Evolutionary conservation across 2,888 invertebrate genomes (phyloP).

Genomic region (Laspeyria flexula): DNA sequence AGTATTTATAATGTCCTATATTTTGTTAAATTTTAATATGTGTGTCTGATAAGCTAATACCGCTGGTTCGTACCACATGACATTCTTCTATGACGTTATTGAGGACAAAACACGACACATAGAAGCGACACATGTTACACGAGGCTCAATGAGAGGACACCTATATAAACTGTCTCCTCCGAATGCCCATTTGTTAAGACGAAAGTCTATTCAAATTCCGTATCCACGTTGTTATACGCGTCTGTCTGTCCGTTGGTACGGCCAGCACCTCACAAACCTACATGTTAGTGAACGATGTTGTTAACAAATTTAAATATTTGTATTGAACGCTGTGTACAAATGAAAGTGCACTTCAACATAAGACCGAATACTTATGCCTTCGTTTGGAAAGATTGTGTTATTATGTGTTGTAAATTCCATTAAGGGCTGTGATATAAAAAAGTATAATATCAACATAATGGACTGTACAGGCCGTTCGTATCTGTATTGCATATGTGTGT

Average conservation of each 20-base stretch:
- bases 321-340: slow-evolving; percentile 85
- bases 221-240: slow-evolving; percentile 33
- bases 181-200: slow-evolving; percentile 23
- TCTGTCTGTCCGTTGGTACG: slow-evolving; percentile 58
- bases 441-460: slow-evolving; percentile 87
- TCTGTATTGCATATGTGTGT: slow-evolving; percentile 76
- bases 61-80: slow-evolving; percentile 68
- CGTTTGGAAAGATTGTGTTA: slow-evolving; percentile 79
- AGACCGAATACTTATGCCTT: slow-evolving; percentile 77
- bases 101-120: slow-evolving; percentile 33
- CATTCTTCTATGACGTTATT: slow-evolving; percentile 44
- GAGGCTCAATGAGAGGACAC: slow-evolving; percentile 22
- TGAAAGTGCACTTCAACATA: slow-evolving; percentile 83
- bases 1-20: slow-evolving; percentile 78
- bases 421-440: slow-evolving; percentile 92
- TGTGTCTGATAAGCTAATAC: slow-evolving; percentile 73
- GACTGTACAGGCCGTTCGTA: slow-evolving; percentile 90
- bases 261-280: slow-evolving; percentile 61
- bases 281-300: slow-evolving; percentile 75
- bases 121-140: slow-evolving; percentile 28
- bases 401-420: slow-evolving; percentile 89
- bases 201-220: slow-evolving; percentile 20
- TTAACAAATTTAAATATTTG: slow-evolving; percentile 77
- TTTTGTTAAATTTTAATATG: slow-evolving; percentile 83
- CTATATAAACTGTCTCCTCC: slow-evolving; percentile 19